phyloP scores from a whole-genome alignment of 37 sponge, comb jelly and placozoan species.

The Oopsacas minuta region DNA sequence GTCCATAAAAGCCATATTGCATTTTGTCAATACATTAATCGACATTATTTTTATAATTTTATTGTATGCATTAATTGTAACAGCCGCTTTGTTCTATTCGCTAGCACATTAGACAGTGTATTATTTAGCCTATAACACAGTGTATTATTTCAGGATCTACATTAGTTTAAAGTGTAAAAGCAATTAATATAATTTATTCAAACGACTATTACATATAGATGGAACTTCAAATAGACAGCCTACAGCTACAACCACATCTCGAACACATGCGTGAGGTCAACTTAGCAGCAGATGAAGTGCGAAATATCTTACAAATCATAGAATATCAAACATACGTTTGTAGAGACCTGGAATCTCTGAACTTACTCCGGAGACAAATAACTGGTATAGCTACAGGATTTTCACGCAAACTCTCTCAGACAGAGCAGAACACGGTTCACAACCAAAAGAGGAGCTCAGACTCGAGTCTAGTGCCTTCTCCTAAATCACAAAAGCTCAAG shows the following conservation, averaged over 20 bases:
- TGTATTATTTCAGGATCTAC: too few species aligned
- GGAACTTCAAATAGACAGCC: background rate
- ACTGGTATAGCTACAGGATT: background rate
- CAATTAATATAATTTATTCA: too few species aligned
- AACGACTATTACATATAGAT: too few species aligned
- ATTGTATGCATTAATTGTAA: too few species aligned
- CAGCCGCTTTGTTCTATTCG: too few species aligned
- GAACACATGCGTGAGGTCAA: background rate
- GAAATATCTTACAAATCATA: slow-evolving; percentile 38
- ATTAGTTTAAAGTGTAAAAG: too few species aligned
- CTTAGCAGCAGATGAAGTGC: slow-evolving; percentile 39
- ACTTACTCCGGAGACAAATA: slow-evolving; percentile 39
- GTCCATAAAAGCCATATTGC: too few species aligned
- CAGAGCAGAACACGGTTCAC: background rate
- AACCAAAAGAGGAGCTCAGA: background rate
- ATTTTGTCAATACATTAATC: too few species aligned
- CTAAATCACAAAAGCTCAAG: slow-evolving; percentile 9
- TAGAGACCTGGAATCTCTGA: slow-evolving; percentile 35
- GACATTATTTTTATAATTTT: too few species aligned
- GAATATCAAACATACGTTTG: slow-evolving; percentile 68
- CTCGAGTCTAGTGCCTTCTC: background rate
- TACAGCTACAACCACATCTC: slow-evolving; percentile 17
- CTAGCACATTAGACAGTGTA: too few species aligned
- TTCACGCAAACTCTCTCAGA: background rate
- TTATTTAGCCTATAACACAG: too few species aligned